Evolutionary conservation across 2,113 vertebrate species (phyloP).

Genomic region (Brachyistius frenatus): DNA sequence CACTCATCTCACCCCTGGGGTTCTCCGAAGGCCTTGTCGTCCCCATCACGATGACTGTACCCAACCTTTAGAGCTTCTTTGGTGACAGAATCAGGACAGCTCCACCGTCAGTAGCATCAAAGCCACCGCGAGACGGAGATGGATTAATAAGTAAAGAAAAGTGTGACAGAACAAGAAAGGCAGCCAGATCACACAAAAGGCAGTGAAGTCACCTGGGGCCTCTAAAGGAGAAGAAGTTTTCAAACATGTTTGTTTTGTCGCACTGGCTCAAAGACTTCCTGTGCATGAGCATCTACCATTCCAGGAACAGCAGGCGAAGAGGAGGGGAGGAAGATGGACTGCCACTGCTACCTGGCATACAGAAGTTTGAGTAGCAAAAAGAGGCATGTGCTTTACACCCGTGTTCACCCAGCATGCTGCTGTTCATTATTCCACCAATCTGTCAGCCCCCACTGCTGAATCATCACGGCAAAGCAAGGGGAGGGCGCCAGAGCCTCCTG

Average conservation of each 20-base stretch:
- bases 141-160: conserved; percentile 80
- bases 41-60: conserved; percentile 31
- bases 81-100: conserved; percentile 81
- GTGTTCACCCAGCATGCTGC: conserved; percentile 59
- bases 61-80: conserved; percentile 58
- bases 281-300: conserved; percentile 38
- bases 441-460: conserved; percentile 69
- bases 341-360: conserved; percentile 28
- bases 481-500: conserved; percentile 29
- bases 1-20: conserved; percentile 28
- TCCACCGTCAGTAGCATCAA: conserved; percentile 60
- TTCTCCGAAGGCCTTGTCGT: conserved; percentile 42
- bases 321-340: conserved; percentile 31
- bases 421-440: conserved; percentile 73
- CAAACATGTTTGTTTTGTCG: conserved; percentile 65
- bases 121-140: conserved; percentile 60
- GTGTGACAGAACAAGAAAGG: conserved; percentile 63
- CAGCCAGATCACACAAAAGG: conserved; percentile 53
- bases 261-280: conserved; percentile 33
- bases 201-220: conserved; percentile 55
- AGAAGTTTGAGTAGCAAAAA: conserved; percentile 48
- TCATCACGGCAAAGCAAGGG: conserved; percentile 46
- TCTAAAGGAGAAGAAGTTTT: conserved; percentile 42
- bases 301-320: conserved; percentile 42
- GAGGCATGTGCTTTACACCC: conserved; percentile 42